A percentile compares a stretch with the other conserved stretches of the same genome.
Evolutionary conservation across 2,113 vertebrate species (phyloP).

Genomic region (Aepyceros melampus): DNA sequence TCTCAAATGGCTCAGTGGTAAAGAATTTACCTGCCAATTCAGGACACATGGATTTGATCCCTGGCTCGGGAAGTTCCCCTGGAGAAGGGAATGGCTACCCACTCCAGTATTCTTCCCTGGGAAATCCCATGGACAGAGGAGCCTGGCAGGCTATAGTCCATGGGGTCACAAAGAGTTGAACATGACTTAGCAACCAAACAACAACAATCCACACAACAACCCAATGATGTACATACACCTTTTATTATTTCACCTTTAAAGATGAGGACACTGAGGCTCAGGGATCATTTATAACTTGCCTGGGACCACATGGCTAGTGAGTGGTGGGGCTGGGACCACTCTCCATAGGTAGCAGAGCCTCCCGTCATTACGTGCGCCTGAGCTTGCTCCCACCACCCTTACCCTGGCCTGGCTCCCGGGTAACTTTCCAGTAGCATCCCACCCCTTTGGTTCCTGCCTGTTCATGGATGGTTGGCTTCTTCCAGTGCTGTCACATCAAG

Average conservation of each 20-base stretch:
- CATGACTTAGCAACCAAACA: not conserved
- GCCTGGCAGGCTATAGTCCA: not conserved
- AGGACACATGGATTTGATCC: not conserved
- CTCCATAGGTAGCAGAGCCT: accelerated
- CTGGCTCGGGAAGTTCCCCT: not conserved
- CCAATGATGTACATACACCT: not conserved
- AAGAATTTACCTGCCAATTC: not conserved
- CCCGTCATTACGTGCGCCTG: accelerated
- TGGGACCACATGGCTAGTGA: not conserved
- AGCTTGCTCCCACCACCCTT: not conserved
- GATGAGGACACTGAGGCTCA: not conserved
- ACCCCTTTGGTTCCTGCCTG: not conserved
- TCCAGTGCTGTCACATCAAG: not conserved
- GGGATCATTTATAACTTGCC: not conserved
- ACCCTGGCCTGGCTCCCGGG: accelerated
- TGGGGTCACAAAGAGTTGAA: not conserved
- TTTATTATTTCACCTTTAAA: not conserved
- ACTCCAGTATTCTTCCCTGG: not conserved
- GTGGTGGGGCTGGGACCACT: not conserved
- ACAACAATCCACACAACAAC: not conserved
- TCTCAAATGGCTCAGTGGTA: not conserved
- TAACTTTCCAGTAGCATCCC: not conserved
- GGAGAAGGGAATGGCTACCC: not conserved
- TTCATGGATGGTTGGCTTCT: not conserved
- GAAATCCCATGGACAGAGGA: not conserved